Conservation (phyloP, 2,113 vertebrate species). For the Hippocampus barbouri region DNA sequence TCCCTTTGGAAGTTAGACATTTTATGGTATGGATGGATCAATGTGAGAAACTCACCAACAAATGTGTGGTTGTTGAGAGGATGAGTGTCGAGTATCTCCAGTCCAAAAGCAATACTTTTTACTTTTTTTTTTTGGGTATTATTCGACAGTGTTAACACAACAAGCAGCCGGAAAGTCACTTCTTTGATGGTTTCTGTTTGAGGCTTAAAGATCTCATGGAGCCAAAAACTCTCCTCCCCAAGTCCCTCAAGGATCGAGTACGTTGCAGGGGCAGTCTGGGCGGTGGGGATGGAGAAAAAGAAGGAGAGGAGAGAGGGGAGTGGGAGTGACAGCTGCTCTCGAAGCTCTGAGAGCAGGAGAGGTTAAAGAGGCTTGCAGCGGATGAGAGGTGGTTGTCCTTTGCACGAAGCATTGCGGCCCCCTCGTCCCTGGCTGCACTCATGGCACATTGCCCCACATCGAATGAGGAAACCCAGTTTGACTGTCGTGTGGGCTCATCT, state of each 20-base stretch:
- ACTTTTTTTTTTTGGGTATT: too few species aligned
- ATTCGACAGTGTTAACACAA: slow-evolving; percentile 13
- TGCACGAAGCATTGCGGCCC: slow-evolving; percentile 51
- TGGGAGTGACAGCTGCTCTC: slow-evolving; percentile 72
- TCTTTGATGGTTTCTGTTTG: slow-evolving; percentile 70
- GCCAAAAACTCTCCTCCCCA: slow-evolving; percentile 75
- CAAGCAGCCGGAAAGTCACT: slow-evolving; percentile 58
- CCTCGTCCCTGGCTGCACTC: slow-evolving; percentile 46
- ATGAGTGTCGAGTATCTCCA: background rate
- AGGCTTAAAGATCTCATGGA: slow-evolving; percentile 76
- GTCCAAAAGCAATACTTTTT: background rate
- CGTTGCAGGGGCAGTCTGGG: slow-evolving; percentile 65
- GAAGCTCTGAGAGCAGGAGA: slow-evolving; percentile 74
- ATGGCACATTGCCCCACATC: slow-evolving; percentile 67
- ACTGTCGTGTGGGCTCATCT: slow-evolving; percentile 50
- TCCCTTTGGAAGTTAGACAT: slow-evolving; percentile 5
- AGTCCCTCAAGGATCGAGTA: slow-evolving; percentile 75
- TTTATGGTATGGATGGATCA: slow-evolving; percentile 12
- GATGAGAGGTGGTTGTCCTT: slow-evolving; percentile 72
- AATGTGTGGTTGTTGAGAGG: slow-evolving; percentile 7
- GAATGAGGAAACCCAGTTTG: slow-evolving; percentile 76
- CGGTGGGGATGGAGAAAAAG: slow-evolving; percentile 72
- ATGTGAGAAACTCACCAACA: slow-evolving; percentile 27
- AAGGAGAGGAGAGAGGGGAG: slow-evolving; percentile 74
- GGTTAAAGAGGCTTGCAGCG: slow-evolving; percentile 73